phyloP scores from a whole-genome alignment of 2,888 invertebrate species.

The Anoncus sp. region DNA sequence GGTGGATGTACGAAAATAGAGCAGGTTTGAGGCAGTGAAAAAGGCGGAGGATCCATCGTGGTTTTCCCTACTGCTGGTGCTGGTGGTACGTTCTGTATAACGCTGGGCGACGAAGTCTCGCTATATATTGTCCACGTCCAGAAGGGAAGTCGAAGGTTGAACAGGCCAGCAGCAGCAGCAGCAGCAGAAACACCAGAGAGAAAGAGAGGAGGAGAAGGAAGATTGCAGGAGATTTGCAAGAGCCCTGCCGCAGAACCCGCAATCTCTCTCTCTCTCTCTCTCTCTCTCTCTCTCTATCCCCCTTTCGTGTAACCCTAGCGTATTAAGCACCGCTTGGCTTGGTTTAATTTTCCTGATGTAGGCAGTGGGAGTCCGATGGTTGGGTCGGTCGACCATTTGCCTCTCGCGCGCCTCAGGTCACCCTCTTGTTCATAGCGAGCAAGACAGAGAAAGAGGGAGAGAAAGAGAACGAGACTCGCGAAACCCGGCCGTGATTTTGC shows the following conservation, averaged over 20 bases:
- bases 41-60: slow-evolving; percentile 51
- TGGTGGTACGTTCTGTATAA: slow-evolving; percentile 19
- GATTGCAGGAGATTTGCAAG: slow-evolving; percentile 69
- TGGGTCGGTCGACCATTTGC: slow-evolving; percentile 72
- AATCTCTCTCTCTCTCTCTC: not conserved
- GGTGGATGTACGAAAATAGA: slow-evolving; percentile 64
- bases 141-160: slow-evolving; percentile 59
- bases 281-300: slow-evolving; percentile 31
- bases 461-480: slow-evolving; percentile 35
- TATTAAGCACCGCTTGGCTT: slow-evolving; percentile 83
- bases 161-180: slow-evolving; percentile 21
- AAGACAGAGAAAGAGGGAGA: slow-evolving; percentile 23
- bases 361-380: slow-evolving; percentile 76
- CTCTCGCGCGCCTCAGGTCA: slow-evolving; percentile 73
- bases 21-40: slow-evolving; percentile 41
- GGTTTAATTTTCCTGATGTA: slow-evolving; percentile 83
- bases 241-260: slow-evolving; percentile 21
- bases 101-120: slow-evolving; percentile 51
- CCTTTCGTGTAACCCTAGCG: slow-evolving; percentile 76
- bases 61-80: slow-evolving; percentile 51
- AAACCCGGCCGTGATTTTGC: slow-evolving; percentile 66
- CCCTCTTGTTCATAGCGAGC: slow-evolving; percentile 71
- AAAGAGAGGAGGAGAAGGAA: slow-evolving; percentile 46
- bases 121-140: slow-evolving; percentile 54
- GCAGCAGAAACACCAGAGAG: slow-evolving; percentile 39